Evolutionary conservation across 1,140 invertebrate genomes (phyloP), one percentile per base, ranked within the genome.

Genomic region (Theocolax elegans): DNA sequence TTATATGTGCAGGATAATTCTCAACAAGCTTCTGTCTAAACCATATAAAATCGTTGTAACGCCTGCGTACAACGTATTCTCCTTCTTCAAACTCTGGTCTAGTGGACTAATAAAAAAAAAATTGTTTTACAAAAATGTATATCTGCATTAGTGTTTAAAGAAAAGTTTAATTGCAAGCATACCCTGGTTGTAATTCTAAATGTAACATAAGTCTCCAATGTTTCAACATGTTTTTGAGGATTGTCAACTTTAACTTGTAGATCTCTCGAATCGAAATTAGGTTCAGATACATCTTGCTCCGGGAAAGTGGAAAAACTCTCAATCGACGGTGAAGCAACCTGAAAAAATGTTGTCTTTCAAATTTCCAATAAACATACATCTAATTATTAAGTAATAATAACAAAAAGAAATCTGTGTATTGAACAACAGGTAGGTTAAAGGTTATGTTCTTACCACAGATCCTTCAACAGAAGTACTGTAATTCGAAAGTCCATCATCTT

Each of bases 31-130:
- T 90, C 72, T 91, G 89, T 70, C 91, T 81, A 2, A 93, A 75
- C 92, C 92, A 93, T 54, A 91, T 81, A 75, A 94, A 94, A 79
- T 94, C 92, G 85, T 92, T 93, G 79, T 93, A 93, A 62, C 92
- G 85, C 71, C 92, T 84, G 35, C 91, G 81, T 23, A 93, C 92
- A 63, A 90, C 77, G 77, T 91, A 93, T 75, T 93, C 92, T 59
- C 84, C 88, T 71, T 89, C 87, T 46, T 88, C 87, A 83, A 89
- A 91, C 76, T 92, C 91, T 76, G 89, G 86, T 73, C 91, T 86
- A 13, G 89, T 89, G 7, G 90, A 89, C 90, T 91, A 72, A 77
- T 35, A 72, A 59, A 51, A 51, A 51, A 31, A 9, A 35, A 15
- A n/a, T n/a, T n/a, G n/a, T n/a, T n/a, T n/a, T n/a, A n/a, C n/a